Evolutionary conservation across 2,888 invertebrate genomes (phyloP).

Genomic region (Caenorhabditis uteleia): DNA sequence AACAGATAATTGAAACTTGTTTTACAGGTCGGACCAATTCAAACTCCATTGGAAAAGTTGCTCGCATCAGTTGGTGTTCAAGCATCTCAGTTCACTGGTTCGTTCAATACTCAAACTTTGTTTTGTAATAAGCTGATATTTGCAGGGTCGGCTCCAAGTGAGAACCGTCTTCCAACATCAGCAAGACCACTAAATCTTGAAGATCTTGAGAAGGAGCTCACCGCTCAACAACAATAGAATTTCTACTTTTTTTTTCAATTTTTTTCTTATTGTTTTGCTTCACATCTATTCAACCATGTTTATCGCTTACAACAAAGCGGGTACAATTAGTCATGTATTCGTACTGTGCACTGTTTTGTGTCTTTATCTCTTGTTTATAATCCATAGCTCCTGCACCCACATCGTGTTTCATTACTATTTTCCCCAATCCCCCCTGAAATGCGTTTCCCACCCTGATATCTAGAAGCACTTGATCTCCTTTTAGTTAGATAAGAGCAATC

Average conservation of each 20-base stretch:
- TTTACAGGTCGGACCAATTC: slow-evolving; percentile 48
- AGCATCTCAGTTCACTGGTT: slow-evolving; percentile 43
- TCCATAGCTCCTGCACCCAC: too few relatives aligned
- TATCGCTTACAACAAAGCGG: slow-evolving; percentile 36
- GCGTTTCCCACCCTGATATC: slow-evolving; percentile 25
- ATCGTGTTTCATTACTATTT: slow-evolving; percentile 3
- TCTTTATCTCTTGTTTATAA: slow-evolving; percentile 26
- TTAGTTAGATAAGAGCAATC: too few relatives aligned
- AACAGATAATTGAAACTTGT: not conserved
- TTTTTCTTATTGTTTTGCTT: not conserved
- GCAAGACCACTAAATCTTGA: slow-evolving; percentile 43
- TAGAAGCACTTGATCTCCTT: slow-evolving; percentile 2
- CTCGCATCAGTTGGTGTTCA: slow-evolving; percentile 50
- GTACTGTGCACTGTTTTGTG: slow-evolving; percentile 20
- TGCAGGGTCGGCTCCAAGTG: not conserved
- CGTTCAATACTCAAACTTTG: not conserved
- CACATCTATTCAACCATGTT: slow-evolving; percentile 27
- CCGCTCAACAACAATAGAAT: slow-evolving; percentile 16
- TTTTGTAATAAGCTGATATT: not conserved
- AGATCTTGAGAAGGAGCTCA: slow-evolving; percentile 43
- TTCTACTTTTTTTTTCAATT: not conserved
- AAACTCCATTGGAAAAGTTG: slow-evolving; percentile 54
- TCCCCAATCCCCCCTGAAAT: not conserved
- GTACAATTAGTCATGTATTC: slow-evolving; percentile 41
- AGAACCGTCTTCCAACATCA: slow-evolving; percentile 21